These are phyloP conservation scores for Rhyacichthys aspro DNA, from an alignment of 2,797 vertebrate genomes.

Conservation along the genomic window DNA sequence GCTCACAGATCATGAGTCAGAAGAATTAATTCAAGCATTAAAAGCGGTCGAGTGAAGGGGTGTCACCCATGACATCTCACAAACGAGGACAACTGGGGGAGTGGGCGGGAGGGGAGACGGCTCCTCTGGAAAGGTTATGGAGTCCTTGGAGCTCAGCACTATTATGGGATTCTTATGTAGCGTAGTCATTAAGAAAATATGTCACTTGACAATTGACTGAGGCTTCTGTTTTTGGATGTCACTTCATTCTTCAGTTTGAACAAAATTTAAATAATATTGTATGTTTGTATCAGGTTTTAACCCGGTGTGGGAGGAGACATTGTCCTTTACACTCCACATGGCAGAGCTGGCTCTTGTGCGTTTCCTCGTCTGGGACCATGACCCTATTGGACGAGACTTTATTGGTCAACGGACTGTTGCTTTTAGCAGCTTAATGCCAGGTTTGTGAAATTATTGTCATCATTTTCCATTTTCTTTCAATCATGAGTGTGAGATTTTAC, in stretches of 20 bases:
- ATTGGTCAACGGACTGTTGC: conserved; percentile 96
- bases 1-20: conserved; percentile 27
- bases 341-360: conserved; percentile 93
- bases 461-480: conserved; percentile 7
- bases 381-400: conserved; percentile 96
- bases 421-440: conserved; percentile 95
- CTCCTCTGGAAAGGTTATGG: conserved; percentile 51
- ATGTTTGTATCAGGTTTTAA: conserved; percentile 87
- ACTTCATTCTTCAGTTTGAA: conserved; percentile 3
- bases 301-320: conserved; percentile 97
- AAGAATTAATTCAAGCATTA: conserved; percentile 42
- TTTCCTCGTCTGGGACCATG: conserved; percentile 98
- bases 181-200: conserved; percentile 41
- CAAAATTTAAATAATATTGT: conserved; percentile 4
- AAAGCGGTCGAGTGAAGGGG: conserved; percentile 23
- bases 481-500: neutral
- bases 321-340: conserved; percentile 97
- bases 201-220: conserved; percentile 15
- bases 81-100: conserved; percentile 23
- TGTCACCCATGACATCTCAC: conserved; percentile 29
- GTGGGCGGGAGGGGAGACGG: conserved; percentile 17
- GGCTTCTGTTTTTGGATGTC: neutral
- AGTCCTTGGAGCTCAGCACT: conserved; percentile 24
- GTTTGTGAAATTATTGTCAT: conserved; percentile 64
- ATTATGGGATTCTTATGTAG: conserved; percentile 38